phyloP scores from a whole-genome alignment of 2,113 vertebrate species.

The Ctenodactylus gundi region DNA sequence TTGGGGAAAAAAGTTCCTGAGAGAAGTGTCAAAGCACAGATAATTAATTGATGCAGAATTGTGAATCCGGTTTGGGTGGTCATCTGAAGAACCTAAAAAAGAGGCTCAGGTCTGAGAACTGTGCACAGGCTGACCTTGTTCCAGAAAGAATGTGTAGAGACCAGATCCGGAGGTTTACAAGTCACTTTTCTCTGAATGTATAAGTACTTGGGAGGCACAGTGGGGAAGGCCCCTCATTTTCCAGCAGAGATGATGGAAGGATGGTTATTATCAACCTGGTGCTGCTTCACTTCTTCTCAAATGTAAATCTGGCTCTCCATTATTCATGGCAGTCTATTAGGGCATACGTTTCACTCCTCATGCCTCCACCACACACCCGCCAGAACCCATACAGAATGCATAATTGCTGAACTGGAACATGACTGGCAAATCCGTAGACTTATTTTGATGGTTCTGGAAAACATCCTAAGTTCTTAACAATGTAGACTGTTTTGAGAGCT shows the following conservation, averaged over 20 bases:
- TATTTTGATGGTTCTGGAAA: conserved; percentile 45
- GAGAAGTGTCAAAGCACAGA: not conserved
- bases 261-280: conserved; percentile 38
- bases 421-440: conserved; percentile 22
- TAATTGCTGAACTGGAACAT: conserved; percentile 43
- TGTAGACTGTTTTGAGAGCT: conserved; percentile 11
- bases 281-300: conserved; percentile 48
- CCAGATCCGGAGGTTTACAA: not conserved
- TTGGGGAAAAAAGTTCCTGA: not conserved
- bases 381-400: conserved; percentile 3
- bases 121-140: not conserved
- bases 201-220: not conserved
- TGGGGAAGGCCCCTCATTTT: conserved; percentile 1
- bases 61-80: not conserved
- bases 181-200: not conserved
- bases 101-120: not conserved
- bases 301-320: conserved; percentile 58
- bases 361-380: not conserved
- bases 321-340: conserved; percentile 45
- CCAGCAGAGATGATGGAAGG: conserved; percentile 19
- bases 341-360: conserved; percentile 19
- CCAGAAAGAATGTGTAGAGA: not conserved
- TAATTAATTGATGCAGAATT: not conserved
- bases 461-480: not conserved
- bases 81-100: not conserved